phyloP scores from a whole-genome alignment of 2,888 invertebrate species.

The Perizoma flavofasciatum region DNA sequence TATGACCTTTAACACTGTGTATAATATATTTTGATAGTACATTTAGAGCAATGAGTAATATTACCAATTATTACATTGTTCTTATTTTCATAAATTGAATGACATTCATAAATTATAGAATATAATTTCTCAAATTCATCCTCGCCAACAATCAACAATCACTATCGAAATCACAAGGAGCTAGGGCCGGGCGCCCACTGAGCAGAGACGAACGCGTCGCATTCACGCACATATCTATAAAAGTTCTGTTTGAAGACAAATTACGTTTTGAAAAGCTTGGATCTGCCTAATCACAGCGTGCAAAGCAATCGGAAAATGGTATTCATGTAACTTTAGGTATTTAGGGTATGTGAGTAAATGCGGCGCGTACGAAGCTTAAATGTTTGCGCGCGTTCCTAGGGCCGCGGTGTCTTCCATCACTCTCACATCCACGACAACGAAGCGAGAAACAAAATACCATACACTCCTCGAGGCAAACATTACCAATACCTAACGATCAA shows the following conservation, averaged over 20 bases:
- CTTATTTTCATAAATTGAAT: constrained; percentile 80
- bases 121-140: constrained; percentile 78
- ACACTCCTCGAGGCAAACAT: constrained; percentile 42
- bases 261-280: no score
- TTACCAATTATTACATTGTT: constrained; percentile 84
- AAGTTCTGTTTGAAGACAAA: no score
- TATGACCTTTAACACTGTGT: constrained; percentile 84
- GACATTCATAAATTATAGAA: constrained; percentile 81
- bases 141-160: constrained; percentile 81
- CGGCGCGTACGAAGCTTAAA: no score
- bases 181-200: constrained; percentile 7
- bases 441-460: constrained; percentile 49
- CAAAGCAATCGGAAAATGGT: no score
- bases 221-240: no score
- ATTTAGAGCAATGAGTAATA: constrained; percentile 85
- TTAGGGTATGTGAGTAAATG: no score
- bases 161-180: constrained; percentile 71
- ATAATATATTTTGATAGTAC: constrained; percentile 85
- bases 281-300: no score
- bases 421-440: constrained; percentile 45
- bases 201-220: no score
- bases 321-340: no score
- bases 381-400: no score
- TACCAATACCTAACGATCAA: constrained; percentile 56
- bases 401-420: constrained; percentile 19